Base-by-base conservation (phyloP, 2,113 vertebrate species). In the Oophaga pumilio region DNA sequence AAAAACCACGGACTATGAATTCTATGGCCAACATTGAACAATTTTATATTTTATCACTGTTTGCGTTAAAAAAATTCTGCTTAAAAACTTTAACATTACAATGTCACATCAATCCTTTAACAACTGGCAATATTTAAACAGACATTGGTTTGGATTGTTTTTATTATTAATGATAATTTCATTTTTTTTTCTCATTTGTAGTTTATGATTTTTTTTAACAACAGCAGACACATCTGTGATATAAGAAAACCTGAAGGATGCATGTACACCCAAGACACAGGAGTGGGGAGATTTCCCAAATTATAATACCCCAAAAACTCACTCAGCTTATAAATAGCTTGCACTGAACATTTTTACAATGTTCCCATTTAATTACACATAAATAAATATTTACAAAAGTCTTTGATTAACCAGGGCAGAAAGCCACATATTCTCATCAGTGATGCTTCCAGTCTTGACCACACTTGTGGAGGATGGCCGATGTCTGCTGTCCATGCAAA, bases 301-400 rank as follows among this genome's bases (percentile, higher is more conserved):
- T 73, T 69, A 88, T 90, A 89, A n/a, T 62, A 85, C 82, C 18
- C 20, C 76, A 74, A 86, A 74, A 90, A 90, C 60, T 92, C 80
- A 84, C 86, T 90, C 86, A 77, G 87, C 91, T 87, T 92, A 95
- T 93, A 94, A 95, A 94, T 94, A 94, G 93, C 87, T 91, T 76
- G 91, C 92, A 91, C 90, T 89, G 88, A 90, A 94, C 93, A 92
- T 92, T 84, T 68, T 93, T 94, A 89, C 93, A 94, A 94, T 90
- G 91, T 94, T 93, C 91, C 86, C 90, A 91, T 94, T 94, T 95
- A 94, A 94, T 95, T 93, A 95, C 91, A 94, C 92, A 94, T 95
- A 95, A 91, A 94, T 94, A 95, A 95, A 95, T 95, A 96, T 95
- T 92, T 94, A 94, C 94, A 95, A 82, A 92, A 92, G 89, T 93